phyloP scores from a whole-genome alignment of 2,797 vertebrate genomes.

The Uromys caudimaculatus region DNA sequence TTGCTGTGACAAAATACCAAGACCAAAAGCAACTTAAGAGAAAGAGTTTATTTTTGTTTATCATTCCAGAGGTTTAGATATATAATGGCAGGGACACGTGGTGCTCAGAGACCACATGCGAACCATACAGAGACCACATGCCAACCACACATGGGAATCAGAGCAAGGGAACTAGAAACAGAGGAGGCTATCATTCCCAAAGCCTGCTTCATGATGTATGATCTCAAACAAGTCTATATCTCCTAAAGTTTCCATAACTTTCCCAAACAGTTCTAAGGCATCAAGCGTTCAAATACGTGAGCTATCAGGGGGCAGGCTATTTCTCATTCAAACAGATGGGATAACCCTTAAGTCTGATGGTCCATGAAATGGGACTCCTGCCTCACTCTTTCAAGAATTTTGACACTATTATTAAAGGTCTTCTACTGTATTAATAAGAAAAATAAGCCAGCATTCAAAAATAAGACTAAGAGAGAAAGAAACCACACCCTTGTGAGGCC shows the following conservation, averaged over 20 bases:
- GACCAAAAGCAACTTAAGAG: neutral
- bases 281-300: neutral
- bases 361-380: neutral
- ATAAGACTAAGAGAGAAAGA: conserved; percentile 30
- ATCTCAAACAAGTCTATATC: fast-evolving
- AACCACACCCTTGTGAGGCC: neutral
- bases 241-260: neutral
- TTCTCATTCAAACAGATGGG: neutral
- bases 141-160: neutral
- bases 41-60: neutral
- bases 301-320: neutral
- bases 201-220: neutral
- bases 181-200: neutral
- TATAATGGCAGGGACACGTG: neutral
- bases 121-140: neutral
- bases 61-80: neutral
- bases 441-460: neutral
- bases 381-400: neutral
- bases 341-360: neutral
- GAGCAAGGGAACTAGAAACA: neutral
- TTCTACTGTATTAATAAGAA: neutral
- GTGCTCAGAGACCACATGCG: neutral
- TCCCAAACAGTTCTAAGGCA: neutral
- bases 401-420: neutral
- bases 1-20: neutral